Percentiles rank a stretch among this genome's conserved stretches.
Conservation (phyloP, 1,140 invertebrate species). For the Telenomus remus region DNA sequence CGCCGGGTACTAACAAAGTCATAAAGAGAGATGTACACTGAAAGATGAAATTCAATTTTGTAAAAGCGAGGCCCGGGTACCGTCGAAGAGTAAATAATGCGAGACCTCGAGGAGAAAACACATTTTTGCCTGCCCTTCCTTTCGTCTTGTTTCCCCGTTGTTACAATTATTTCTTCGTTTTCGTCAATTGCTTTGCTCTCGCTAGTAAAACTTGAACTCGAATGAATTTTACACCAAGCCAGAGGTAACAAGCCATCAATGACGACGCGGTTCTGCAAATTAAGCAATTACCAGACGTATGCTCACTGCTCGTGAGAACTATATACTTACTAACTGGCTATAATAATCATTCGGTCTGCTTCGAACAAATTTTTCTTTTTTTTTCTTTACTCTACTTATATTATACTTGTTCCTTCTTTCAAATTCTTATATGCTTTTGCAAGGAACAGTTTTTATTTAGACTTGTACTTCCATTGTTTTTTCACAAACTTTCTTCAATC, state of each 20-base stretch:
- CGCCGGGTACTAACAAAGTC: constrained; percentile 59
- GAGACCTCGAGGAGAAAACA: constrained; percentile 5
- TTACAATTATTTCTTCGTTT: constrained; percentile 45
- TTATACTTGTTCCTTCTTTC: too few relatives aligned
- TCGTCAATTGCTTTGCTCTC: constrained; percentile 59
- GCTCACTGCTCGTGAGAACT: constrained; percentile 61
- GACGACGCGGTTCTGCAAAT: constrained; percentile 69
- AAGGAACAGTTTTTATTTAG: too few relatives aligned
- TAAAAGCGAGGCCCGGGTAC: constrained; percentile 33
- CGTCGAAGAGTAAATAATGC: constrained; percentile 1
- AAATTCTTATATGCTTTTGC: too few relatives aligned
- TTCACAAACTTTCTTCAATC: constrained; percentile 27
- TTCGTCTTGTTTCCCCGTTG: constrained; percentile 9
- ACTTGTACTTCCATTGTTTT: constrained; percentile 6
- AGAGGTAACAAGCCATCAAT: constrained; percentile 44
- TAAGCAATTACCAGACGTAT: constrained; percentile 73
- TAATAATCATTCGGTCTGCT: constrained; percentile 43
- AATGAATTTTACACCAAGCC: constrained; percentile 66
- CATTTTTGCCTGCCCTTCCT: constrained; percentile 24
- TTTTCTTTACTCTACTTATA: too few relatives aligned
- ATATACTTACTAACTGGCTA: constrained; percentile 57
- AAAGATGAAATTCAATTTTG: constrained; percentile 61
- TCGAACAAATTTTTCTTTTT: constrained; percentile 32
- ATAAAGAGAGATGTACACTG: constrained; percentile 58
- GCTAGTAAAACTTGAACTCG: constrained; percentile 68